Base-by-base conservation (phyloP, 2,797 vertebrate genomes). In the Perodicticus potto region DNA sequence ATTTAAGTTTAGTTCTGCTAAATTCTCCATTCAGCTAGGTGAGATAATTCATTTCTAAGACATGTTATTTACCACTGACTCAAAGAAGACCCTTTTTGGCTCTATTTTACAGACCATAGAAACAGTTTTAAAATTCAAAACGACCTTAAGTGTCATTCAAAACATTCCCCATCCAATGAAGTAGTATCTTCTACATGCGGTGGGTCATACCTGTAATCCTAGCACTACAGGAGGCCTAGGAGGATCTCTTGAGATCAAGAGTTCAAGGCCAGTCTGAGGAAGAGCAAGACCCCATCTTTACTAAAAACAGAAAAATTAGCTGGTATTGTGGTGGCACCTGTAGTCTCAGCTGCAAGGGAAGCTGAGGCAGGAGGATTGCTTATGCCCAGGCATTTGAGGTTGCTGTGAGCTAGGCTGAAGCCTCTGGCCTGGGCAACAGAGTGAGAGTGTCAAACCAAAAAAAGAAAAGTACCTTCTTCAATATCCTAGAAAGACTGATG, bases 31-130 rank as follows among this genome's bases (percentile, higher is more conserved):
- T 65, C 25, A 37, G 2, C 69, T 78, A 85, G 5, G 37, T 55
- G 27, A 92, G 27, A 69, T 53, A 53, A 86, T 63, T 77, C 37
- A 73, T 86, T 91, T 95, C 63, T 94, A 73, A 81, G 32, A 73
- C 1, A 2, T 65, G 40, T 80, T 87, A 77, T 63, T 82, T 88
- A 89, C 5, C 34, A 86, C 7, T 13, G 6, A 81, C 45, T 92
- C 49, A 91, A 32, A 22, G 12, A 85, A 5, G 2, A 16, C 9
- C 65, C 23, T 7, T 86, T 72, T 72, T 49, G 40, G 63, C 3
- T 83, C 69, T 81, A 43, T 80, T 89, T 93, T 86, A 67, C 0
- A 85, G 37, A 70, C 7, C 20, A 57, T 5, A n/a, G 57, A 17
- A 86, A n/a, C 5, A 65, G 17, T 63, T n/a, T 63, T 81, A 37